A percentile compares a stretch with the other conserved stretches of the same genome.
Conservation (phyloP, 2,888 invertebrate species). For the Chorisops tibialis region DNA sequence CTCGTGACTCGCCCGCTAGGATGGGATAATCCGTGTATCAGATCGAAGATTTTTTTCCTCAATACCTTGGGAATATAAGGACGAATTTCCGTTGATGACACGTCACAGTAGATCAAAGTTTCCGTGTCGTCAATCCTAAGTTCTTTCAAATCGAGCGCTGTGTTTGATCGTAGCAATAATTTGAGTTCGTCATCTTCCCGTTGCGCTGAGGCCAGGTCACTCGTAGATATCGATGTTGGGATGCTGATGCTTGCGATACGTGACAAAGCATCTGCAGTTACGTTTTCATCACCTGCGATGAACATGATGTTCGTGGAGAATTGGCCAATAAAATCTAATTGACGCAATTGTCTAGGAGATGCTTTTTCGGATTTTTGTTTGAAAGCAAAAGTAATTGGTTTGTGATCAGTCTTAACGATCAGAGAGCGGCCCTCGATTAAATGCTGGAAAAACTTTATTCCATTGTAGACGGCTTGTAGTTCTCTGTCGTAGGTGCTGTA, state of each 20-base stretch:
- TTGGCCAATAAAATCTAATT: constrained; percentile 33
- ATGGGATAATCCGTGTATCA: constrained; percentile 31
- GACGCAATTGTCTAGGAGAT: constrained; percentile 42
- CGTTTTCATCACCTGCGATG: constrained; percentile 15
- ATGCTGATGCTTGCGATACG: constrained; percentile 1
- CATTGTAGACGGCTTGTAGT: constrained; percentile 44
- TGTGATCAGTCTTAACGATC: constrained; percentile 16
- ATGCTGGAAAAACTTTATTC: constrained; percentile 37
- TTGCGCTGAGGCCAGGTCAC: constrained; percentile 28
- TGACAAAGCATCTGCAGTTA: constrained; percentile 15
- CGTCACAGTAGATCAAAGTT: constrained; percentile 27
- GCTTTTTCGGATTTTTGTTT: constrained; percentile 37
- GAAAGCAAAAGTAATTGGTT: constrained; percentile 38
- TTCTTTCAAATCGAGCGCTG: constrained; percentile 9
- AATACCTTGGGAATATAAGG: constrained; percentile 31
- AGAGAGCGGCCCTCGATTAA: constrained; percentile 27
- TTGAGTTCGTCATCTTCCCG: constrained; percentile 27
- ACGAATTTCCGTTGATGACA: constrained; percentile 14
- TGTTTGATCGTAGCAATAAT: neutral
- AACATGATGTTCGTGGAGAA: constrained; percentile 17
- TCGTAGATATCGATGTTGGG: constrained; percentile 22
- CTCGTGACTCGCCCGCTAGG: constrained; percentile 16
- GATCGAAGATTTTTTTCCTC: constrained; percentile 27
- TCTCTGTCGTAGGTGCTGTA: constrained; percentile 46
- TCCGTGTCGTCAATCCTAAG: constrained; percentile 7